Evolutionary conservation across 1,140 invertebrate genomes (phyloP), one percentile per base, ranked within the genome.

Genomic region (Zaprionus ornatus): DNA sequence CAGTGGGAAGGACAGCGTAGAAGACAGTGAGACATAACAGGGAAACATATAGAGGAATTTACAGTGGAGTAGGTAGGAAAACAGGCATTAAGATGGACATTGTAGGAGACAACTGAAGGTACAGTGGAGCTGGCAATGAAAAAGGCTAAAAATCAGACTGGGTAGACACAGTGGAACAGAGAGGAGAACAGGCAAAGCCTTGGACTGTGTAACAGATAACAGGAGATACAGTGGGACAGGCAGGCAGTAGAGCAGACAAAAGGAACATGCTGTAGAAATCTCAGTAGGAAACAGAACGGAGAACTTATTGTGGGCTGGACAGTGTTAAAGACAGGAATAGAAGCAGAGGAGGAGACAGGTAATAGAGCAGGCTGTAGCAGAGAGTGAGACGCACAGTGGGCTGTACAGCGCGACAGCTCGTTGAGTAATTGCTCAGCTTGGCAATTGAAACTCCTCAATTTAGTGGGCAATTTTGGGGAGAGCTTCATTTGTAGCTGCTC

Each of bases 371-470:
- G 21, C 19, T 21, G 1, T 10, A n/a, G n/a, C 6, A n/a, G 15
- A 45, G 12, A 40, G 1, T 13, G 13, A 6, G 37, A 40, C 15
- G 5, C 5, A 45, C 13, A 50, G 45, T 23, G 45, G 9, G 19
- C 19, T 21, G 45, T 0, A 50, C 45, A 13, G 12, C 19, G 45
- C 19, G 19, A 50, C 45, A 50, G 45, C 45, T 21, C 3, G 45
- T 23, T 70, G 37, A 45, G 72, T 74, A 74, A 74, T 74, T 74
- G 59, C 52, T 19, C 57, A 60, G 77, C 55, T 81, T 78, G 80
- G 77, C 80, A 88, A 87, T 87, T 87, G 80, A 87, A 90, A 80
- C 83, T 87, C 67, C 80, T 68, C 72, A 79, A 77, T 68, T 69
- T 55, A 80, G 63, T 50, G 63, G 56, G 77, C 70, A 84, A 87